Percentiles rank a stretch among this genome's conserved stretches.
These are phyloP conservation scores for Himalopsyche kuldschensis DNA, from an alignment of 2,888 invertebrate genomes.

Conservation along the genomic window DNA sequence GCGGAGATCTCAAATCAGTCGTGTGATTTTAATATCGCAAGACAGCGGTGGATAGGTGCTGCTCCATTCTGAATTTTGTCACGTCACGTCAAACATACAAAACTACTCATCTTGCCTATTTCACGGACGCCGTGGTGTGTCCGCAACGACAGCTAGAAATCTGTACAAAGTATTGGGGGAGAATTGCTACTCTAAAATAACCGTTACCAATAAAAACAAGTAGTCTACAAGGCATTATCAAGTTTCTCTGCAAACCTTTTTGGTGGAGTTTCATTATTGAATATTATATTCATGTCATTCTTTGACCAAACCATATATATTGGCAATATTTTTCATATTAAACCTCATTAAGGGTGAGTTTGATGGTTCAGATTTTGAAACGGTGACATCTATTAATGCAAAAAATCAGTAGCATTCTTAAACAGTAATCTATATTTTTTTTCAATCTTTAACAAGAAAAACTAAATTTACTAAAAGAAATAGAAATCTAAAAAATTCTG, in stretches of 20 bases:
- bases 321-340: background rate
- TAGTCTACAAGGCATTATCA: background rate
- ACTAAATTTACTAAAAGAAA: too few species aligned
- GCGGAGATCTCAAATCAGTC: constrained; percentile 26
- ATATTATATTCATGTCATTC: background rate
- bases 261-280: background rate
- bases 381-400: too few species aligned
- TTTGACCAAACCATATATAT: background rate
- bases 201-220: background rate
- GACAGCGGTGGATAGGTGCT: constrained; percentile 19
- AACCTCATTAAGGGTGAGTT: background rate
- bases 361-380: too few species aligned
- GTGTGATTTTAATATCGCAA: background rate
- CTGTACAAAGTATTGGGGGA: background rate
- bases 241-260: background rate
- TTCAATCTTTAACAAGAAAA: too few species aligned
- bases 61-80: constrained; percentile 31
- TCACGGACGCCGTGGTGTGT: background rate
- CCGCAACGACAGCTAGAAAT: background rate
- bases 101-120: background rate
- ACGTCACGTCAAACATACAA: background rate
- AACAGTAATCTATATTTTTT: too few species aligned
- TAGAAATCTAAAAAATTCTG: too few species aligned
- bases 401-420: too few species aligned
- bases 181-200: background rate